These are phyloP conservation scores for Rosalia funebris DNA, from an alignment of 2,888 invertebrate genomes.

Conservation along the genomic window DNA sequence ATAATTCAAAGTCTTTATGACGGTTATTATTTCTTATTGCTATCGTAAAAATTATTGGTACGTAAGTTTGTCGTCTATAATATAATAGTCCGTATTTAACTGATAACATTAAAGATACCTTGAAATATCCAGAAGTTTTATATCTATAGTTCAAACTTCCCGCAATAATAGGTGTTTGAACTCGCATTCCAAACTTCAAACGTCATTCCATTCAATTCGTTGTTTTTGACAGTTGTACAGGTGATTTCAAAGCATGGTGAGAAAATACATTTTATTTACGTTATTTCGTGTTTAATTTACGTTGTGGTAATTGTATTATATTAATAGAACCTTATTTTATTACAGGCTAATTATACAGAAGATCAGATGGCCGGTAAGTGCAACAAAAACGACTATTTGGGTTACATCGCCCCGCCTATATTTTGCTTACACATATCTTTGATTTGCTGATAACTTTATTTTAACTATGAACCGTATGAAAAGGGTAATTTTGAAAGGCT, in stretches of 20 bases:
- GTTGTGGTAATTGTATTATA: background rate
- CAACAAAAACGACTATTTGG: conserved; percentile 58
- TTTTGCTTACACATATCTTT: conserved; percentile 53
- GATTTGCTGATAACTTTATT: background rate
- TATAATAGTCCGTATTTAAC: no score
- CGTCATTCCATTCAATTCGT: conserved; percentile 36
- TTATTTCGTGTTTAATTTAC: conserved; percentile 8
- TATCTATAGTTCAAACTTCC: conserved; percentile 47
- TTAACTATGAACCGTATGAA: no score
- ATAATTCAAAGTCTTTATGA: no score
- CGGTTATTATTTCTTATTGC: no score
- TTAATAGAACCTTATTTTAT: conserved; percentile 51
- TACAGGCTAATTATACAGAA: conserved; percentile 87
- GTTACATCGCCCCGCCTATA: conserved; percentile 62
- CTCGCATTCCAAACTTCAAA: conserved; percentile 34
- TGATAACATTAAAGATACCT: no score
- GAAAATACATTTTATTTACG: conserved; percentile 28
- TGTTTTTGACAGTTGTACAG: conserved; percentile 52
- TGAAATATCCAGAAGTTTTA: no score
- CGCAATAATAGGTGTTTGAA: conserved; percentile 35
- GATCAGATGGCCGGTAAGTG: conserved; percentile 92
- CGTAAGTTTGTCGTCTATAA: no score
- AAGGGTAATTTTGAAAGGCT: no score
- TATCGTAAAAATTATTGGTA: no score
- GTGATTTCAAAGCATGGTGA: conserved; percentile 52